A percentile compares a stretch with the other conserved stretches of the same genome.
Conservation (phyloP, 2,797 vertebrate species). For the Clarias platycephalus region DNA sequence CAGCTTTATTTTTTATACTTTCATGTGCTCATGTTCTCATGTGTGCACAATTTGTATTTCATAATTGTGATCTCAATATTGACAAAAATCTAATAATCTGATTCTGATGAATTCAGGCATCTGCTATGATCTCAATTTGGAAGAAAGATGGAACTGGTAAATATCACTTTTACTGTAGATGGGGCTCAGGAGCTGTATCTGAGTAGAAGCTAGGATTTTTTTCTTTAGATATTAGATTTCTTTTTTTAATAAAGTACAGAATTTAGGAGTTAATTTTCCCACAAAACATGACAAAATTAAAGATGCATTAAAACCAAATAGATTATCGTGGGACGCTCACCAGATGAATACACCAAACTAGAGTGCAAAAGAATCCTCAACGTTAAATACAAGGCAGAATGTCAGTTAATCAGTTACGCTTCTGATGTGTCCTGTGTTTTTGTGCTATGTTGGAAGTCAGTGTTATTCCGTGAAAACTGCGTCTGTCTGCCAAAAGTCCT, state of each 20-base stretch:
- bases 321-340: neutral
- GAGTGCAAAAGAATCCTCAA: neutral
- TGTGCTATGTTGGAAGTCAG: conserved; percentile 53
- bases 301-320: neutral
- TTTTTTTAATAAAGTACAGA: neutral
- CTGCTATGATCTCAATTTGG: neutral
- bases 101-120: neutral
- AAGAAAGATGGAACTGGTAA: neutral
- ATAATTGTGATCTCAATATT: no score
- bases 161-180: no score
- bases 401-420: conserved; percentile 2
- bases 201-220: neutral
- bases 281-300: neutral
- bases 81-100: no score
- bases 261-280: neutral
- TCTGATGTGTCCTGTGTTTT: conserved; percentile 52
- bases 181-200: neutral
- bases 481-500: conserved; percentile 1
- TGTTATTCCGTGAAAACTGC: conserved; percentile 63
- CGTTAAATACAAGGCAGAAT: neutral
- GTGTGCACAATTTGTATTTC: no score
- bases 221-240: neutral
- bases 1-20: no score
- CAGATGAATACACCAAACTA: neutral
- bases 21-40: no score